Base-by-base conservation (phyloP, 2,113 vertebrate genomes). In the Etia nguti region DNA sequence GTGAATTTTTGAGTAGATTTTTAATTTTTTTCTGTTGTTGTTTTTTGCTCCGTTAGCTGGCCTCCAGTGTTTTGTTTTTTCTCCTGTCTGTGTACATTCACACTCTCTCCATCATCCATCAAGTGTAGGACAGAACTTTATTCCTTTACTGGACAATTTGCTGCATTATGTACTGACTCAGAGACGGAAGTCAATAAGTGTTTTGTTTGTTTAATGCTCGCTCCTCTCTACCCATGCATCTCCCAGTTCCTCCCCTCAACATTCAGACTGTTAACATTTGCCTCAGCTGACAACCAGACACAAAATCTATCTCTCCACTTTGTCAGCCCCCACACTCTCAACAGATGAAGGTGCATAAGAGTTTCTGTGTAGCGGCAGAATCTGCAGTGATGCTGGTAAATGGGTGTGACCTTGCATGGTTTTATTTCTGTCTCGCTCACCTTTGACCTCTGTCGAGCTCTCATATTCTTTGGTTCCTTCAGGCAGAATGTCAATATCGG, bases 121-220 rank as follows among this genome's bases (percentile, higher is more conserved):
- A 89, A 29, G 18, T 12, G 10, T 2, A 60, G 22, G 79, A 83
- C 81, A 80, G 36, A 79, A 60, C 50, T 89, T 80, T 89, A 90
- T 56, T 85, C 59, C 82, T 84, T 83, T 16, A 46, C 80, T 82
- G 81, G 18, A 75, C 70, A 75, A 50, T 81, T 65, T 84, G 81
- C 59, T 80, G 59, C 82, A 84, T 88, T 75, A 81, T 82, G 34
- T 60, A 55, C 48, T n/a, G 50, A 62, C 59, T 87, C 62, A n/a
- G 85, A 60, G 81, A 88, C 65, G 12, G 80, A 41, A 82, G 91
- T 95, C 95, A 89, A 94, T 94, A 92, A 91, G 82, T 62, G 80
- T 79, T 93, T 89, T 93, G 90, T 95, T 92, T 94, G 90, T 85
- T 88, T 92, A 92, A 92, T 88, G 80, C 68, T 90, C 13, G 3